Conservation (phyloP, 2,888 invertebrate species). For the Aelia acuminata region DNA sequence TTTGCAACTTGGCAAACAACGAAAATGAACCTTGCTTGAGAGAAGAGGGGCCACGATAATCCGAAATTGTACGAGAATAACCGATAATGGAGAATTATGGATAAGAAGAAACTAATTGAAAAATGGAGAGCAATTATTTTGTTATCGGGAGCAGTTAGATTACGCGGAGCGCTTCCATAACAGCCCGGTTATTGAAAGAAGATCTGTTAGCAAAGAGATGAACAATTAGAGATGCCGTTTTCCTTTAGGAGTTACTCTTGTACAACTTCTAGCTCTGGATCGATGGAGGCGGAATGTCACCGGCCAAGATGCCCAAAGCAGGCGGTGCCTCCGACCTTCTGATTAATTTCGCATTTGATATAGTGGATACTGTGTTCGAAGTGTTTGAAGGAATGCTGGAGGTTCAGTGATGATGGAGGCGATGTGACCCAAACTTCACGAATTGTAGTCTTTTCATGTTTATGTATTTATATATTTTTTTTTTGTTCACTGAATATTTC, state of each 20-base stretch:
- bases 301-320: background rate
- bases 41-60: background rate
- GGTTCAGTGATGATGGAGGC: too few species aligned
- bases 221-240: conserved; percentile 20
- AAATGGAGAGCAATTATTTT: background rate
- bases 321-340: background rate
- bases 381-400: background rate
- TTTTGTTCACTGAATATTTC: too few species aligned
- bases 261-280: background rate
- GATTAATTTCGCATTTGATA: background rate
- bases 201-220: conserved; percentile 37
- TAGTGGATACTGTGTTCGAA: background rate
- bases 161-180: background rate
- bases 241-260: conserved; percentile 14
- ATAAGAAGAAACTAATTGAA: conserved; percentile 4
- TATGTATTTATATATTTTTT: too few species aligned
- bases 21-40: too few species aligned
- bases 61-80: background rate
- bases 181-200: background rate
- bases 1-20: background rate
- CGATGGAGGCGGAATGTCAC: background rate
- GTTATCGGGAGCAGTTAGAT: background rate
- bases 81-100: background rate
- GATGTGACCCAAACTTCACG: background rate
- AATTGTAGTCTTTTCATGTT: too few species aligned